Evolutionary conservation across 2,888 invertebrate species (phyloP), one percentile per base, ranked within the genome.

Genomic region (Ormyrus pomaceus): DNA sequence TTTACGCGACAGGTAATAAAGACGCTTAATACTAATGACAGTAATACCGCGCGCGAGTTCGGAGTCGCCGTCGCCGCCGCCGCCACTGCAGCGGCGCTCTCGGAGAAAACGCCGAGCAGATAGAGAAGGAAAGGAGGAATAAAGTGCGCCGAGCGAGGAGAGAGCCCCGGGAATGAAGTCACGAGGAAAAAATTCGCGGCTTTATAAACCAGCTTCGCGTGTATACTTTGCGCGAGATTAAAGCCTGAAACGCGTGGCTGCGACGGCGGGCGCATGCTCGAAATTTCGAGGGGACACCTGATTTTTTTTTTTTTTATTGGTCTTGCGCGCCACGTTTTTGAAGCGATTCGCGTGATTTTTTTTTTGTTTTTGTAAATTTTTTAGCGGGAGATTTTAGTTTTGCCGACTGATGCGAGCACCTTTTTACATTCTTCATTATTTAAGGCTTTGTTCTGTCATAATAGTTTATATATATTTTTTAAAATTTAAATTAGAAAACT

Each of bases 1-100:
- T 83, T 83, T 81, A 83, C 69, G 80, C 82, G 83, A 83, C 80
- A 83, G 79, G 82, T 81, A 83, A 80, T 84, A 84, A 84, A 84
- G 82, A 83, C 82, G 76, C 76, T 81, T 84, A 83, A 84, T 83
- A 81, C 82, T 84, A 83, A 84, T 83, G 82, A 82, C 80, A 82
- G 82, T 79, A 77, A 66, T 78, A 72, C 77, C 66, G 53, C 53
- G 53, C 51, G 7, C 2, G 53, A 61, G 59, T 50, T 59, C 9
- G 5, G 51, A 34, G n/a, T 59, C 64, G 64, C 13, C 58, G 48
- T 2, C 34, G 19, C 19, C 19, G 19, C 19, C 19, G 19, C 34
- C 51, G 71, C 11, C 10, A 51, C 19, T 71, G 50, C 48, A 71
- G 59, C 6, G 19, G 19, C 13, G 11, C 53, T 61, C 2, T 61